Percentiles rank a stretch among this genome's conserved stretches.
Conservation (phyloP, 2,113 vertebrate genomes). For the Notothenia rossii region DNA sequence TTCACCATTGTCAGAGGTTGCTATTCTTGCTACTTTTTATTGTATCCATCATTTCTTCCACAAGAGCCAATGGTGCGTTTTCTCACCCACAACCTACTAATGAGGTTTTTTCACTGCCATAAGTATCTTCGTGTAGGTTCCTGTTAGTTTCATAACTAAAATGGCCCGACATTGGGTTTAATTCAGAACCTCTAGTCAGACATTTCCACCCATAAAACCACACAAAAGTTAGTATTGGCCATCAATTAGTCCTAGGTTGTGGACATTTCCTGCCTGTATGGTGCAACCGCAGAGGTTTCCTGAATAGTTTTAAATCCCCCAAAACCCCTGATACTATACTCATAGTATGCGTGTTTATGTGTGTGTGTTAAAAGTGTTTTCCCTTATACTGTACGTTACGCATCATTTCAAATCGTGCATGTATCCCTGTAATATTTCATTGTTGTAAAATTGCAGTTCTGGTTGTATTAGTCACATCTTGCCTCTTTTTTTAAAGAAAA, state of each 20-base stretch:
- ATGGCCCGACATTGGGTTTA: conserved; percentile 31
- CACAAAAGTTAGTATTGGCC: conserved; percentile 49
- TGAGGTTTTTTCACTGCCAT: conserved; percentile 49
- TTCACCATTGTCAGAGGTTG: conserved; percentile 37
- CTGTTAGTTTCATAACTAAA: conserved; percentile 74
- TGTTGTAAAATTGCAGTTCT: conserved; percentile 56
- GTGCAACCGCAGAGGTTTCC: conserved; percentile 56
- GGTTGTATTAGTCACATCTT: conserved; percentile 64
- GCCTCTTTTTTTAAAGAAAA: conserved; percentile 78
- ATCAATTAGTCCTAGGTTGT: conserved; percentile 46
- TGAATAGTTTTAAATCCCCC: conserved; percentile 17
- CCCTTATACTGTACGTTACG: conserved; percentile 57
- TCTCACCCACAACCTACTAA: conserved; percentile 38
- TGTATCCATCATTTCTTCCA: conserved; percentile 74
- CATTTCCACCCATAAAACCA: conserved; percentile 82
- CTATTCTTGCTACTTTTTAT: conserved; percentile 69
- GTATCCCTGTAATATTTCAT: conserved; percentile 78
- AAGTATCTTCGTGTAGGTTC: conserved; percentile 62
- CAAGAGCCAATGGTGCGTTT: conserved; percentile 32
- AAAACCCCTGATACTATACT: conserved; percentile 2
- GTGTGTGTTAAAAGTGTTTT: conserved; percentile 41
- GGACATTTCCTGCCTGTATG: conserved; percentile 74
- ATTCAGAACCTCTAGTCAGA: conserved; percentile 78
- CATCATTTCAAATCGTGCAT: conserved; percentile 84
- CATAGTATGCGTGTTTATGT: conserved; percentile 36